phyloP scores from a whole-genome alignment of 2,888 invertebrate species.

The Metallyticus violacea region DNA sequence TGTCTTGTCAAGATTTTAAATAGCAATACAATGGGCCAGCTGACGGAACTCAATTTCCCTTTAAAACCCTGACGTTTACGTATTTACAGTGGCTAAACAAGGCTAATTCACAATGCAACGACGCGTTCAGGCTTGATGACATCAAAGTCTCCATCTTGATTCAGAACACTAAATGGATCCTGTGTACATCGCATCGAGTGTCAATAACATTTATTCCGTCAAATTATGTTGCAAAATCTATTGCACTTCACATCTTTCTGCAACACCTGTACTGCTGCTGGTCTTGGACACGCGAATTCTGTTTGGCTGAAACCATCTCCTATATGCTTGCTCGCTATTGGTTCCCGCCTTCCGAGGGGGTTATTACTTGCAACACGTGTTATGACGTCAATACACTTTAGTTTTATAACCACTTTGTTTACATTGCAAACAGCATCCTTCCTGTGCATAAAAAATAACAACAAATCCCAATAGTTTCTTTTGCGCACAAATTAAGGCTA shows the following conservation, averaged over 20 bases:
- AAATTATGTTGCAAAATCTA: not conserved
- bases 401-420: not conserved
- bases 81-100: not conserved
- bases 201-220: not conserved
- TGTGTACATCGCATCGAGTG: not conserved
- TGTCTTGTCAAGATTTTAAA: not conserved
- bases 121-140: not conserved
- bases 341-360: conserved; percentile 20
- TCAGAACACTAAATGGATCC: not conserved
- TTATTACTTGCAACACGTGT: conserved; percentile 19
- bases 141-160: not conserved
- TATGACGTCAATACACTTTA: conserved; percentile 21
- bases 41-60: not conserved
- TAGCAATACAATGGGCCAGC: not conserved
- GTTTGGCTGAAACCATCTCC: conserved; percentile 21
- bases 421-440: not conserved
- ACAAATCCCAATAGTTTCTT: not conserved
- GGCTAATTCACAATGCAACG: not conserved
- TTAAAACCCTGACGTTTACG: not conserved
- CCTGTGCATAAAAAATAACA: not conserved
- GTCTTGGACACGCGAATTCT: conserved; percentile 14
- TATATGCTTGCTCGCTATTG: conserved; percentile 20
- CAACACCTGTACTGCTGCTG: conserved; percentile 14
- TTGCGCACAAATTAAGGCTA: not conserved
- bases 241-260: not conserved